Conservation (phyloP, 2,113 vertebrate genomes). For the Glaucomys volans region DNA sequence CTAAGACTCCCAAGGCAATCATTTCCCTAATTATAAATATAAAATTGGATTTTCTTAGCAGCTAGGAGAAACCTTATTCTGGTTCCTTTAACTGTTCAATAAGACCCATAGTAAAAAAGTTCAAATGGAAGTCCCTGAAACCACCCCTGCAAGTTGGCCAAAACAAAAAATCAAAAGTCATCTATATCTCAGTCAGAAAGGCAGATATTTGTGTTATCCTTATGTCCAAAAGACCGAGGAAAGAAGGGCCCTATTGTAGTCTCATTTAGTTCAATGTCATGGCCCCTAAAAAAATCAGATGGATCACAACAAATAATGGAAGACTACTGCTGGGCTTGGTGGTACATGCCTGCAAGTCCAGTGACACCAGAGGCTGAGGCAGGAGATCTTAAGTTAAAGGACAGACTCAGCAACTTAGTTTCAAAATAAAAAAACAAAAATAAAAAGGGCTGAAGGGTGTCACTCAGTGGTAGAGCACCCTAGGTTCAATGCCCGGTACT, state of each 20-base stretch:
- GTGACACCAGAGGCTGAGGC: too few relatives aligned
- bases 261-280: background rate
- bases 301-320: background rate
- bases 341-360: too few relatives aligned
- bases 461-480: too few relatives aligned
- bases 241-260: background rate
- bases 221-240: background rate
- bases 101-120: background rate
- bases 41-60: background rate
- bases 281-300: background rate
- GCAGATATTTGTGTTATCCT: background rate
- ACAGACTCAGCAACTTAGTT: too few relatives aligned
- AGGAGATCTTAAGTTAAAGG: too few relatives aligned
- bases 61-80: background rate
- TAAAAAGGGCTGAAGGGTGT: too few relatives aligned
- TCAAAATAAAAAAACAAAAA: too few relatives aligned
- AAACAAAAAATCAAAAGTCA: background rate
- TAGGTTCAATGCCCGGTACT: too few relatives aligned
- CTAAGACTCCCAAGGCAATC: background rate
- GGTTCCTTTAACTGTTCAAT: background rate
- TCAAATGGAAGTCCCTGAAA: background rate
- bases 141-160: background rate
- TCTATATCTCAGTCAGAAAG: background rate
- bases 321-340: too few relatives aligned
- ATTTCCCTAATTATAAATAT: background rate